Evolutionary conservation across 1,140 invertebrate genomes (phyloP).

Genomic region (Lordiphosa collinella): DNA sequence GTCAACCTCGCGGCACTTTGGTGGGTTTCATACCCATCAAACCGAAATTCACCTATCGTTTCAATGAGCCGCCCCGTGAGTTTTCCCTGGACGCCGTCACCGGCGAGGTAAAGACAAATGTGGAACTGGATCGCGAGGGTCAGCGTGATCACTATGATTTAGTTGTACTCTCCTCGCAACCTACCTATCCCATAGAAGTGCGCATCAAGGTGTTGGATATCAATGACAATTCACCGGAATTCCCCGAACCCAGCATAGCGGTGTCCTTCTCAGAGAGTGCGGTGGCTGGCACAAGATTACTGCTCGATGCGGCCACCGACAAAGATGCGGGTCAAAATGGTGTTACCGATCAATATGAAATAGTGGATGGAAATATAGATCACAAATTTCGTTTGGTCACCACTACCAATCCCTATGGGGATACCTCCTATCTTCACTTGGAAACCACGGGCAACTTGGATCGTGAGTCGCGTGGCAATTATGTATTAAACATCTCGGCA

Average conservation of each 20-base stretch:
- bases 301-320: conserved; percentile 93
- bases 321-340: conserved; percentile 92
- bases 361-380: conserved; percentile 92
- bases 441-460: conserved; percentile 95
- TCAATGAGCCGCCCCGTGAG: conserved; percentile 93
- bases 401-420: conserved; percentile 92
- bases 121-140: conserved; percentile 89
- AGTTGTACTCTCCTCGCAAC: conserved; percentile 93
- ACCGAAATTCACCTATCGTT: conserved; percentile 92
- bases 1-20: conserved; percentile 88
- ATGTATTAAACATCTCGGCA: conserved; percentile 93
- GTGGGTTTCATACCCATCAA: conserved; percentile 93
- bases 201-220: conserved; percentile 91
- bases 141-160: conserved; percentile 92
- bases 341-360: conserved; percentile 91
- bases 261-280: conserved; percentile 95
- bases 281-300: conserved; percentile 89
- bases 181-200: conserved; percentile 95
- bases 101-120: conserved; percentile 90
- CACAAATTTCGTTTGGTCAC: conserved; percentile 92
- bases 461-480: conserved; percentile 90
- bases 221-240: conserved; percentile 94
- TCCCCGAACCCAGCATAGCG: conserved; percentile 92
- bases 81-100: conserved; percentile 89
- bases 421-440: conserved; percentile 92